Conservation (phyloP, 1,140 invertebrate genomes). For the Bombus picipes region DNA sequence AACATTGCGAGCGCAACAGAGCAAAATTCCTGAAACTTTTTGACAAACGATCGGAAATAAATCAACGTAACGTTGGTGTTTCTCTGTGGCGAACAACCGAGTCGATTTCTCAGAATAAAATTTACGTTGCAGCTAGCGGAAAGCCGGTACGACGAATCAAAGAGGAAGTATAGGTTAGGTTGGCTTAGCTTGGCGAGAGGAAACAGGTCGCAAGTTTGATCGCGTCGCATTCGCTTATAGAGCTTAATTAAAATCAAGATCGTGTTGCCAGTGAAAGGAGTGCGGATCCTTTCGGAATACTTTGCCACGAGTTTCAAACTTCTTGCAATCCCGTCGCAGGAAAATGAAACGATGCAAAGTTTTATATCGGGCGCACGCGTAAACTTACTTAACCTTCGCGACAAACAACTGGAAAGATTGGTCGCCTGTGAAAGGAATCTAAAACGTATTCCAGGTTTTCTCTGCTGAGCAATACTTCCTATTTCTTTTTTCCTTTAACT, state of each 20-base stretch:
- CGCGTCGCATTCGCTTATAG: background rate
- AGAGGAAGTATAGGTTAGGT: background rate
- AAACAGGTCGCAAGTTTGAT: background rate
- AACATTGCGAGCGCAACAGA: background rate
- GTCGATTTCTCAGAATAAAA: background rate
- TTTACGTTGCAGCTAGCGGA: background rate
- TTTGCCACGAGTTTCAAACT: background rate
- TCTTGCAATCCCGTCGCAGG: background rate
- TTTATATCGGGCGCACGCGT: slow-evolving; percentile 13
- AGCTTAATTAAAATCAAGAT: slow-evolving; percentile 37
- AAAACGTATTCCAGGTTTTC: background rate
- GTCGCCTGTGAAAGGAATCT: slow-evolving; percentile 23
- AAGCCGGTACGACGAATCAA: background rate
- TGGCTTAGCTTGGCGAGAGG: too few relatives aligned
- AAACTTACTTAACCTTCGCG: slow-evolving; percentile 30
- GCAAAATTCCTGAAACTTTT: background rate
- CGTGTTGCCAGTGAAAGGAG: slow-evolving; percentile 3
- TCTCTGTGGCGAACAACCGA: background rate
- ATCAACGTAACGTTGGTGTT: background rate
- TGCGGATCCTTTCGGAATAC: background rate
- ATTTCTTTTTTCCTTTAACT: background rate
- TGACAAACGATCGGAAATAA: background rate
- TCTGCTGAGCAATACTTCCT: background rate
- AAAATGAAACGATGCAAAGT: slow-evolving; percentile 23
- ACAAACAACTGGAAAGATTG: slow-evolving; percentile 27